Base-by-base conservation (phyloP, 2,113 vertebrate genomes). In the Ptilorrhoa leucosticta region DNA sequence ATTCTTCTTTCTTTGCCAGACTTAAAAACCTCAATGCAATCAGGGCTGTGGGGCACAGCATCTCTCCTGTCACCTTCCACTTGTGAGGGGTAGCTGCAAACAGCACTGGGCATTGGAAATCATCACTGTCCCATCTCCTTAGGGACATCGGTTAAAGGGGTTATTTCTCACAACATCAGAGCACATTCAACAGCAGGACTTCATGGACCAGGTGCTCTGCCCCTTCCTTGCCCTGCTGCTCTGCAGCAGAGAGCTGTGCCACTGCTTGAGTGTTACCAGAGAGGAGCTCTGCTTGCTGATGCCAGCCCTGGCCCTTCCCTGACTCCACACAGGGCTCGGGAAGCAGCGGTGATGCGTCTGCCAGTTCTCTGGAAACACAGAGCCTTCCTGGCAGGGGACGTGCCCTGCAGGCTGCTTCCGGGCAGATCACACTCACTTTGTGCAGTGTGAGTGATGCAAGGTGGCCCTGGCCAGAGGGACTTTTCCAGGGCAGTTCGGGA, bases 351-450 rank as follows among this genome's bases (percentile, higher is more conserved):
- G 56, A 39, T 77, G 19, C 13, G 39, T 80, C 57, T 83, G 58
- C 75, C 63, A 58, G n/a, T 13, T 51, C 79, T 86, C 42, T 71
- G 82, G 50, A 68, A 90, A 17, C 3, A 1, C 12, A 47, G 54
- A 87, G 39, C 30, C 82, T 70, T 70, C 39, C 85, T 88, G 82
- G 63, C 47, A 83, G 64, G 27, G 35, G 9, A 40, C 0, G 2
- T 61, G 47, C 26, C 63, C 66, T 54, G 0, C 10, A 4, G 79
- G 65, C 35, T 15, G 1, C 58, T 68, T 73, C 63, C 0, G 0
- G 44, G 28, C 76, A 39, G 64, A 30, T 75, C n/a, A 10, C 48
- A 60, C 33, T 44, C 8, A 0, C 20, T 0, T 10, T 35, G 66
- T 42, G 9, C 37, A 35, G 10, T 4, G 14, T 1, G 5, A 88